These are phyloP conservation scores for Zootermopsis nevadensis DNA, from an alignment of 2,888 invertebrate species.

Conservation along the genomic window DNA sequence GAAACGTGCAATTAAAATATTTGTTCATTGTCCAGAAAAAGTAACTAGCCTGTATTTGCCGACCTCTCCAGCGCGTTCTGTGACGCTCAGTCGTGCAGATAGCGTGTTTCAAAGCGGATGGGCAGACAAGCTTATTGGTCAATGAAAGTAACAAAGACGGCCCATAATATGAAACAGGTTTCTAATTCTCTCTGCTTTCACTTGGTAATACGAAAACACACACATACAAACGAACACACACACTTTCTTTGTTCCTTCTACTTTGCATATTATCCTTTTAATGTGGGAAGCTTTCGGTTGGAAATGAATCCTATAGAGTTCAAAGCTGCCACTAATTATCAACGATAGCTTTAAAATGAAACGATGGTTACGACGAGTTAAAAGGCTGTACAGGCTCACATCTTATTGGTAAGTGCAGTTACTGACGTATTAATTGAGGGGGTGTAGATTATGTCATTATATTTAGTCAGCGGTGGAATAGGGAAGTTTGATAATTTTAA, in stretches of 20 bases:
- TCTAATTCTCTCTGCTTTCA: background rate
- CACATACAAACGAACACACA: background rate
- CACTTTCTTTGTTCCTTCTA: constrained; percentile 8
- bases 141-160: constrained; percentile 11
- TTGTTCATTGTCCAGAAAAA: too few relatives aligned
- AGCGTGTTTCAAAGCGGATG: too few relatives aligned
- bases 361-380: background rate
- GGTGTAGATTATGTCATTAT: too few relatives aligned
- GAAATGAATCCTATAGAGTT: constrained; percentile 42
- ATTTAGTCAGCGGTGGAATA: too few relatives aligned
- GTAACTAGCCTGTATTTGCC: too few relatives aligned
- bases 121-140: background rate
- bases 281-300: constrained; percentile 23
- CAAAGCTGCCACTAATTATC: constrained; percentile 49
- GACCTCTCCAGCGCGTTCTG: too few relatives aligned
- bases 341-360: constrained; percentile 21
- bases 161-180: background rate
- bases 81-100: too few relatives aligned
- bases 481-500: too few relatives aligned
- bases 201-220: background rate
- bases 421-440: background rate
- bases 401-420: background rate
- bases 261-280: background rate
- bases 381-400: constrained; percentile 26
- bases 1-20: too few relatives aligned